These are phyloP conservation scores for Papio anubis DNA, from an alignment of 2,113 vertebrate genomes.

Conservation along the genomic window DNA sequence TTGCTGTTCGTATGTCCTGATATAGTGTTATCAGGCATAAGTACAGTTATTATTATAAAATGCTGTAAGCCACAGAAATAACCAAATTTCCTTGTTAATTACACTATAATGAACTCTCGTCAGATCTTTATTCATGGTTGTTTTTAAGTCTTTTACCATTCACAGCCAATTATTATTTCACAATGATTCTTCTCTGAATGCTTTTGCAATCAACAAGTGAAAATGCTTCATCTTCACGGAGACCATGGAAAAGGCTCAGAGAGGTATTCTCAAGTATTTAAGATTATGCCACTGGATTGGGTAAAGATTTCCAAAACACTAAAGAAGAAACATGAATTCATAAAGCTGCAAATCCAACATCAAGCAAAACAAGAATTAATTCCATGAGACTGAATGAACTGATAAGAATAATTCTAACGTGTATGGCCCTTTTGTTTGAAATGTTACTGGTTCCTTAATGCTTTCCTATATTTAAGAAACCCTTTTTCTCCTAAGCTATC, in stretches of 20 bases:
- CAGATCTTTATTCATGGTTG: neutral
- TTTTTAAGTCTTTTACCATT: slow-evolving; percentile 16
- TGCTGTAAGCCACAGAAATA: slow-evolving; percentile 12
- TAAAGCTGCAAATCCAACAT: neutral
- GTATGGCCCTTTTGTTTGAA: neutral
- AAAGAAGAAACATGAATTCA: neutral
- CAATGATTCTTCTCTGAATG: neutral
- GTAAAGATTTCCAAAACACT: neutral
- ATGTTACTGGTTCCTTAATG: neutral
- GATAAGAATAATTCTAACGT: neutral
- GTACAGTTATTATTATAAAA: neutral
- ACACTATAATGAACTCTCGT: neutral
- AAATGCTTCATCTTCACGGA: neutral
- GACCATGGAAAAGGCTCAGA: neutral
- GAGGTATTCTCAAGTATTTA: neutral
- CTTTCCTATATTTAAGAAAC: neutral
- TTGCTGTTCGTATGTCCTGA: neutral
- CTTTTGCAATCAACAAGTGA: neutral
- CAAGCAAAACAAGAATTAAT: neutral
- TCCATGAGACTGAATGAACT: neutral
- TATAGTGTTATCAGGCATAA: neutral
- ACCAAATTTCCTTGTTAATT: slow-evolving; percentile 1
- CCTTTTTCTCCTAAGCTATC: neutral
- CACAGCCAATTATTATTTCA: neutral
- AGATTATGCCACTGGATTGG: neutral